Evolutionary conservation across 2,797 vertebrate genomes (phyloP), one percentile per base, ranked within the genome.

Genomic region (Coranthus polyacanthus): DNA sequence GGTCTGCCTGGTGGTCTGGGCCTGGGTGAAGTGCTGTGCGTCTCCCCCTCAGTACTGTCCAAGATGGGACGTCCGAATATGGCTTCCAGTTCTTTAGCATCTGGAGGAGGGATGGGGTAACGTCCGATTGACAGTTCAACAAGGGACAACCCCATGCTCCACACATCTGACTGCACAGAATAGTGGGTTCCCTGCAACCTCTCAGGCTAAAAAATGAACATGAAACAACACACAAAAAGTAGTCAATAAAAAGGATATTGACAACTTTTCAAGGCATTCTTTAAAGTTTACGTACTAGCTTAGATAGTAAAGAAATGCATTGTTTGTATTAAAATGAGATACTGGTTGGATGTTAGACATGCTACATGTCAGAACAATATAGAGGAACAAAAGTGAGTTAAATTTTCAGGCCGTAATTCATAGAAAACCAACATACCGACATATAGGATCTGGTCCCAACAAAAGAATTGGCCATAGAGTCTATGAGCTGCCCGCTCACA

Each of bases 401-500:
- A 32, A 32, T 7, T 32, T 32, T 32, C 29, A 32, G 29, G 29
- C 7, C 29, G 10, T 7, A 32, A 9, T 32, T 10, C 29, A 32
- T 9, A 32, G 29, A 51, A n/a, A 34, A 51, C 39, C 55, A 75
- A 95, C 96, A 90, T 90, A 97, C 96, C 85, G 96, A 97, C 96
- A 97, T 97, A 80, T 97, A 97, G 66, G 96, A 98, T 46, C 96
- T 94, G 0, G 96, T 97, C 45, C 96, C 96, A 82, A 97, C 96
- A 45, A 97, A 97, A 59, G 96, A 97, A 87, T 97, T 97, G 76
- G 96, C 96, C 95, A 97, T 96, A 77, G 96, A 98, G 92, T 98
- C 95, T 44, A 97, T 98, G 84, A 97, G 95, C 83, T 97, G 96
- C 34, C 96, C 96, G 46, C 96, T 97, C 71, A 98, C 96, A 59